Evolutionary conservation across 2,797 vertebrate species (phyloP), one percentile per base, ranked within the genome.

Genomic region (Phoxinus dragarum): DNA sequence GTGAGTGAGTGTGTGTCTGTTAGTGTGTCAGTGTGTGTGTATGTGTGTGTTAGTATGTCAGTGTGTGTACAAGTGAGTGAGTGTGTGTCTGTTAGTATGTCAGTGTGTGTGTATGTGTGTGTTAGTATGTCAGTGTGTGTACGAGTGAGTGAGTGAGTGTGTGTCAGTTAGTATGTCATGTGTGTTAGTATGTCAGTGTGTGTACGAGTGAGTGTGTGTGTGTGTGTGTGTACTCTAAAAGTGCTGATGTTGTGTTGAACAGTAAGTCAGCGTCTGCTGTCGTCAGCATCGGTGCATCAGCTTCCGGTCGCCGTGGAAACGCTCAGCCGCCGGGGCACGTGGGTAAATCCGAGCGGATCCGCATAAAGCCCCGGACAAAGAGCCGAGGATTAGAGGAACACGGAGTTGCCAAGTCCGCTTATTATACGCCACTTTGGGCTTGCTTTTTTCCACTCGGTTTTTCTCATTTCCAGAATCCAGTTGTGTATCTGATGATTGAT

Each of bases 221-320:
- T 54, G 52, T 54, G 52, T 56, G 54, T n/a, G 56, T 5, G n/a
- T n/a, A 8, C 31, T 34, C 7, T 66, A 34, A 66, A 66, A 66
- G 64, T 66, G 64, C 64, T 66, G 64, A 66, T 66, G 64, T 17
- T 14, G 14, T 66, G 64, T 17, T 66, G 64, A 66, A 66, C 31
- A 34, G 61, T 80, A 40, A 6, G 59, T 67, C 77, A 80, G 77
- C 17, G 16, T 67, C 40, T 80, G 77, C 76, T 64, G 54, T 17
- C 19, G 52, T 78, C 75, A 61, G 52, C 75, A 76, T 76, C 74
- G 21, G 52, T 54, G 52, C 19, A 3, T n/a, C 56, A 44, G 40
- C 77, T 66, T 80, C 77, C 59, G 44, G 38, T 80, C 64, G 17
- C 77, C 23, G 77, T 80, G 77, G 77, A 47, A 67, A 80, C 77